Base-by-base conservation (phyloP, 2,888 invertebrate genomes). In the Ectemnius lituratus region DNA sequence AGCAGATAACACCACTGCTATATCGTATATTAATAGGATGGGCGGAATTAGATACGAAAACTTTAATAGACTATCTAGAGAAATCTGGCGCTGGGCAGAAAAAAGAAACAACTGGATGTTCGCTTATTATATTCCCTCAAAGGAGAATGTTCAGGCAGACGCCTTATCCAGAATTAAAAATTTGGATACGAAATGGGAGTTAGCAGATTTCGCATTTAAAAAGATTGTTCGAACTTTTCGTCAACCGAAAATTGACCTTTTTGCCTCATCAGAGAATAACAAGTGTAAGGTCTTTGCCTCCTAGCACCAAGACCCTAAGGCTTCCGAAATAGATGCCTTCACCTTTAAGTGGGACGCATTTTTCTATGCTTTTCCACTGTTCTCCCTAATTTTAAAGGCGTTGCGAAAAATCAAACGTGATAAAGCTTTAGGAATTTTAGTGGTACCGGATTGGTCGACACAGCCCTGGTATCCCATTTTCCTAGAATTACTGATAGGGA, bases 341-440 rank as follows among this genome's bases (percentile, higher is more conserved):
- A 83, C 80, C 0, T 20, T 82, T 8, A 70, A 62, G 4, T 84
- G 78, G 79, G 20, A 76, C 18, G 58, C 75, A 49, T 67, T 61
- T 3, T 78, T 79, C 65, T 82, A 83, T 18, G 81, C 82, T 1
- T 84, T 84, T 65, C 81, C 78, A 45, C 81, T 79, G 4, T 81
- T 78, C 28, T 63, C 78, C 27, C 52, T 71, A 0, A 59, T 71
- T 0, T 27, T 65, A 8, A 58, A 63, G n/a, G 68, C 63, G 0
- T 64, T 78, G 14, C 37, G 73, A 67, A 83, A 83, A 66, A 79
- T 83, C 14, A 75, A 78, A 0, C 62, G 58, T 23, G 77, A 83
- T 11, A 16, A 70, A 65, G 80, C 74, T 16, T 14, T 4, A 60
- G 78, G 79, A 1, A 61, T 61, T 2, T 27, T 84, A 4, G 75